Percentiles rank a stretch among this genome's conserved stretches.
Conservation (phyloP, 2,113 vertebrate genomes). For the Falcunculus frontatus region DNA sequence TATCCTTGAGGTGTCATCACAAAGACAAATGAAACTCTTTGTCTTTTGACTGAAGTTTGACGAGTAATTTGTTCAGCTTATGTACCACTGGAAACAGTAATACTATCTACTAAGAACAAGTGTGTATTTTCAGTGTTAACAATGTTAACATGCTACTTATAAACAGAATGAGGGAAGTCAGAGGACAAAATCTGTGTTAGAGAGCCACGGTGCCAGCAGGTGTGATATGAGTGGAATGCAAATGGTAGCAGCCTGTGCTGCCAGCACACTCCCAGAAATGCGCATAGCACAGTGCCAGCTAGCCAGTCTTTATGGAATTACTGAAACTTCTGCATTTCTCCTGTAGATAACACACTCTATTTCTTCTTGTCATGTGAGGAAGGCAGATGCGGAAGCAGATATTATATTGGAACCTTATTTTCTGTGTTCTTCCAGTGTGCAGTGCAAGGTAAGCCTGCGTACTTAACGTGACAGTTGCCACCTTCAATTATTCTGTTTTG, state of each 20-base stretch:
- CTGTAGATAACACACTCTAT: not conserved
- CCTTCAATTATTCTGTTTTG: not conserved
- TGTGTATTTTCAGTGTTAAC: not conserved
- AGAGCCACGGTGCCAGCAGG: not conserved
- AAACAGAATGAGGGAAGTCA: not conserved
- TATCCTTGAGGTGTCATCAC: not conserved
- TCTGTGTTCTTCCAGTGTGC: not conserved
- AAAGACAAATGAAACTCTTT: not conserved
- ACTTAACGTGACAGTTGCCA: not conserved
- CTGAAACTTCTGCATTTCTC: not conserved
- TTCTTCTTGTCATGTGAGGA: not conserved
- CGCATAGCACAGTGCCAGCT: rapidly evolving
- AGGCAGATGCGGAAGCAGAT: not conserved
- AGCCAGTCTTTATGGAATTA: not conserved
- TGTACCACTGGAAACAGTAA: not conserved
- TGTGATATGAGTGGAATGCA: not conserved
- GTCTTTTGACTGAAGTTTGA: not conserved
- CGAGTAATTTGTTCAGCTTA: not conserved
- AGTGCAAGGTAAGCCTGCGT: not conserved
- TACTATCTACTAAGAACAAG: not conserved
- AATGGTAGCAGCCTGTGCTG: not conserved
- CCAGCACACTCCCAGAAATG: not conserved
- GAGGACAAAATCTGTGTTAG: not conserved
- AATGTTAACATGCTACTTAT: not conserved
- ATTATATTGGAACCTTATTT: not conserved